phyloP scores from a whole-genome alignment of 2,797 vertebrate genomes.

The Pampus argenteus region DNA sequence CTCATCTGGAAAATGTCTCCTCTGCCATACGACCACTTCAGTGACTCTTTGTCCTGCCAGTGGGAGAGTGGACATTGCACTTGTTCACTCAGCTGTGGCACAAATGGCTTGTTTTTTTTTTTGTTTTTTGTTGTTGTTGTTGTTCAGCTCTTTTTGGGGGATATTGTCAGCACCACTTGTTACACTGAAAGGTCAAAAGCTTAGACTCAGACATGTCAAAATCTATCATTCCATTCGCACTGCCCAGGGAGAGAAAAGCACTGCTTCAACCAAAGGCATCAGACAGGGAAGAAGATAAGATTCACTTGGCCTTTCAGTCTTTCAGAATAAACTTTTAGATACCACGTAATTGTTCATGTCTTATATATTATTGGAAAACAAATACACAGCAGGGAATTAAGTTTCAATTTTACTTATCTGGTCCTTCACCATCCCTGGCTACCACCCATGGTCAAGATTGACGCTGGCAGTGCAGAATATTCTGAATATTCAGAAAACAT shows the following conservation, averaged over 20 bases:
- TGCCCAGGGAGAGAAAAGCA: conserved; percentile 22
- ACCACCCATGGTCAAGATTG: too few relatives aligned
- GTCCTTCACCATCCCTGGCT: too few relatives aligned
- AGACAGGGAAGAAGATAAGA: neutral
- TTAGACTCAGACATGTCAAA: conserved; percentile 35
- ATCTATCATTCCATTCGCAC: conserved; percentile 25
- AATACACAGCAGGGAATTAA: too few relatives aligned
- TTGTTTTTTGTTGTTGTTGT: conserved; percentile 24
- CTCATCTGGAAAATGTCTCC: conserved; percentile 67
- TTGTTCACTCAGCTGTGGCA: conserved; percentile 38
- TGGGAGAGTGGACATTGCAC: conserved; percentile 37
- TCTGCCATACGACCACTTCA: conserved; percentile 54
- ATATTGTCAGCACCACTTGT: conserved; percentile 44
- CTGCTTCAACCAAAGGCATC: conserved; percentile 15
- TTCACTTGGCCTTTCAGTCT: conserved; percentile 6
- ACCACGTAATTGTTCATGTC: too few relatives aligned
- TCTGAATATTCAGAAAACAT: too few relatives aligned
- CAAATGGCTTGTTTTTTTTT: conserved; percentile 30
- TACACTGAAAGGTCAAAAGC: conserved; percentile 58
- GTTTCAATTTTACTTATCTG: too few relatives aligned
- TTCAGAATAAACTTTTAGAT: neutral
- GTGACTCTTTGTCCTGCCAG: conserved; percentile 55
- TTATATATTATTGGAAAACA: too few relatives aligned
- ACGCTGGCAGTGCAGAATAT: too few relatives aligned
- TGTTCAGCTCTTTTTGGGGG: conserved; percentile 30